Percentiles rank a stretch among this genome's conserved stretches.
phyloP scores from a whole-genome alignment of 1,140 invertebrate genomes.

The Drosophila truncata region DNA sequence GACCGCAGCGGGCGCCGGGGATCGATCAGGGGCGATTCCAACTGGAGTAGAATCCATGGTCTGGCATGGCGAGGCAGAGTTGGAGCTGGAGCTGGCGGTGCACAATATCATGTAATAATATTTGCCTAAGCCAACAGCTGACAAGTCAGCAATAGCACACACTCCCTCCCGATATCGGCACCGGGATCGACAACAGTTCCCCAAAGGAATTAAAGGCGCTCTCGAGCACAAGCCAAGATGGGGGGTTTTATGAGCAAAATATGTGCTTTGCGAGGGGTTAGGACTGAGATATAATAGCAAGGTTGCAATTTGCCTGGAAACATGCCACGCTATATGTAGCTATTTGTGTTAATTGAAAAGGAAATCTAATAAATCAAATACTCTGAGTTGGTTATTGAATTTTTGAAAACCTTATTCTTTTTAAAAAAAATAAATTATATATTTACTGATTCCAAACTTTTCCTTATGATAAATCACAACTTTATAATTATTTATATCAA shows the following conservation, averaged over 20 bases:
- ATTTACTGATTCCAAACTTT: too few relatives aligned
- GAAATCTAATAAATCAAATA: slow-evolving; percentile 5
- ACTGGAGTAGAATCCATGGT: slow-evolving; percentile 23
- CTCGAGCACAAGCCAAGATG: slow-evolving; percentile 6
- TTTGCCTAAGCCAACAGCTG: slow-evolving; percentile 78
- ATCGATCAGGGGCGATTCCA: slow-evolving; percentile 8
- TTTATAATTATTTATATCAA: background rate
- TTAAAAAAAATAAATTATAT: too few relatives aligned
- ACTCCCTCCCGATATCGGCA: slow-evolving; percentile 29
- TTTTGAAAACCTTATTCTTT: background rate
- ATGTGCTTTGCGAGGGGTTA: background rate
- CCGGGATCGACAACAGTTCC: slow-evolving; percentile 24
- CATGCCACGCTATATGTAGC: background rate
- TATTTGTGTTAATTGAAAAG: slow-evolving; percentile 17
- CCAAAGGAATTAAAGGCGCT: slow-evolving; percentile 36
- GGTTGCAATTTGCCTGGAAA: slow-evolving; percentile 5
- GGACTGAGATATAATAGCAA: slow-evolving; percentile 4
- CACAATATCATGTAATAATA: slow-evolving; percentile 78
- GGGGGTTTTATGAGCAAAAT: slow-evolving; percentile 4
- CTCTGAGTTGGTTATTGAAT: background rate
- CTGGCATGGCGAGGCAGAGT: background rate
- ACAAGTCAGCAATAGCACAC: slow-evolving; percentile 58
- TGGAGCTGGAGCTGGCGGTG: slow-evolving; percentile 10
- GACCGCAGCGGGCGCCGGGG: slow-evolving; percentile 15
- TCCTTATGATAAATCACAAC: background rate